Base-by-base conservation (phyloP, 2,888 invertebrate species). In the Ormyrus pomaceus region DNA sequence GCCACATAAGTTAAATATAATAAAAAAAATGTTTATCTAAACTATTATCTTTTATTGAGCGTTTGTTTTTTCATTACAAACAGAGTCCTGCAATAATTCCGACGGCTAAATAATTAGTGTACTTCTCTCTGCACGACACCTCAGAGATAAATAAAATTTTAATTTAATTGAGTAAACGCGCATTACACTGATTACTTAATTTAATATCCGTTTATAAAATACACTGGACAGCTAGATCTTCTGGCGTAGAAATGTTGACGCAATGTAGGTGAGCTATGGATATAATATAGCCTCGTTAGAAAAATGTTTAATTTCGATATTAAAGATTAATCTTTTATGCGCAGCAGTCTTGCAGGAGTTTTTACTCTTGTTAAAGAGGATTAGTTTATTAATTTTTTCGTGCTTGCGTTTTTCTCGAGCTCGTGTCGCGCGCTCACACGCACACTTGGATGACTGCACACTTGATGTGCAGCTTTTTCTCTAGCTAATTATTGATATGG, bases 61-160 rank as follows among this genome's bases (percentile, higher is more conserved):
- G 34, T 34, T 34, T 34, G n/a, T 34, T 34, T 4, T 34, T 34
- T 34, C 34, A 34, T 34, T 3, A 34, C 34, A 34, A 34, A 34
- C 34, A 34, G 34, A 34, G 4, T 34, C 34, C 34, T 34, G 34
- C 34, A 34, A 34, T 34, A 34, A 34, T 34, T 34, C 3, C 34
- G 3, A 34, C 34, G 34, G 34, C 34, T 34, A 34, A 34, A 34
- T 34, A 34, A 6, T 61, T 7, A 1, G 6, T 61, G 10, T 62
- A 10, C 7, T n/a, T 13, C 51, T 46, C 10, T 45, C n/a, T 7
- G 45, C n/a, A n/a, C n/a, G n/a, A 5, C 8, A 58, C 10, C 7
- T 34, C 34, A 50, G 50, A 69, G 53, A 48, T 73, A 73, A 64
- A 73, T 73, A 64, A 64, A 73, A 56, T 64, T 56, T 55, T 48